These are phyloP conservation scores for Eidolon dupreanum DNA, from an alignment of 2,797 vertebrate species.

Conservation along the genomic window DNA sequence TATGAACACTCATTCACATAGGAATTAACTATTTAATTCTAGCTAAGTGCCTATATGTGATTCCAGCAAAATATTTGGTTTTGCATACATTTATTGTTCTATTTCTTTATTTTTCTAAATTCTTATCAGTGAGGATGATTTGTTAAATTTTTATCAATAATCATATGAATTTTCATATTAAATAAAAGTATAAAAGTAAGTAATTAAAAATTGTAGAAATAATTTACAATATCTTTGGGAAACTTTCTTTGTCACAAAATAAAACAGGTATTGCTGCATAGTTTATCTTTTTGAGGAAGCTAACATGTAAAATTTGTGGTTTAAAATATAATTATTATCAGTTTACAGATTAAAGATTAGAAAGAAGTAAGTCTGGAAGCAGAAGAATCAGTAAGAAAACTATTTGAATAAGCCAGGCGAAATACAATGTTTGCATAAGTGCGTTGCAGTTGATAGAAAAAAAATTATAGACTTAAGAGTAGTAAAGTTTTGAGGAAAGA, in stretches of 20 bases:
- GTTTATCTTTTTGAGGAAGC: not conserved
- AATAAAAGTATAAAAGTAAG: not conserved
- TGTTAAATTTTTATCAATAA: not conserved
- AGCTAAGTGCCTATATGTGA: not conserved
- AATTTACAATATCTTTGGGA: not conserved
- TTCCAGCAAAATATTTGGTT: not conserved
- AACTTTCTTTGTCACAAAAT: not conserved
- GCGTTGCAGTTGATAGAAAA: not conserved
- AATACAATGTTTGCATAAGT: not conserved
- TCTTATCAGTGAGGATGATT: not conserved
- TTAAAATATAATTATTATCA: not conserved
- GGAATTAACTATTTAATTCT: not conserved
- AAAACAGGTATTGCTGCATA: not conserved
- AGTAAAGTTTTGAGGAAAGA: not conserved
- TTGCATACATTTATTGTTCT: not conserved
- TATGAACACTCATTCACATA: constrained; percentile 48
- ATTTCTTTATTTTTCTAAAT: not conserved
- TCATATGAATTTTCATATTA: not conserved
- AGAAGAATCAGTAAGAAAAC: not conserved
- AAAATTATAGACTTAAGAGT: not conserved
- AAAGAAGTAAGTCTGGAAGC: not conserved
- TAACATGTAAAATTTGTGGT: not conserved
- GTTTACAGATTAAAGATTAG: not conserved
- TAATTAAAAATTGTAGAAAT: not conserved
- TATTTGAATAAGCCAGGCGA: not conserved